phyloP scores from a whole-genome alignment of 2,113 vertebrate genomes.

The Ceyx cyanopectus region DNA sequence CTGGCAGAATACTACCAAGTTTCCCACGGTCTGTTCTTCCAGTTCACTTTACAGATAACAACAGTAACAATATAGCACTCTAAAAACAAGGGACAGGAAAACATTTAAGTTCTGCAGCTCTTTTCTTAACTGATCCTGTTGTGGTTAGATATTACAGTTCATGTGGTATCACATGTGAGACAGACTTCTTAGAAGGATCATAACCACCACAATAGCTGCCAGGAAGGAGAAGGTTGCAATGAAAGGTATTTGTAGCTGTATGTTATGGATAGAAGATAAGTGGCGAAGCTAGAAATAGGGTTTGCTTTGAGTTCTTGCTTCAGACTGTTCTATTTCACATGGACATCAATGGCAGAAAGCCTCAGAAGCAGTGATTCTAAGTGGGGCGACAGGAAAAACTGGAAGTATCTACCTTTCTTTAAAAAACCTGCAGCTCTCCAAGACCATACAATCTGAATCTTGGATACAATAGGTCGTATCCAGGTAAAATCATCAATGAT shows the following conservation, averaged over 20 bases:
- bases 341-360: background rate
- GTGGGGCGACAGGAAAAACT: background rate
- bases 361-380: background rate
- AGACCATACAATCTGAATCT: background rate
- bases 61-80: background rate
- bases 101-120: background rate
- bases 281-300: background rate
- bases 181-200: background rate
- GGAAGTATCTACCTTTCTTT: background rate
- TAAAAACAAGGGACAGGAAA: background rate
- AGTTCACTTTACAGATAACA: background rate
- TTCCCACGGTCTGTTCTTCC: background rate
- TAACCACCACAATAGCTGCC: background rate
- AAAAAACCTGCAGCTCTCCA: background rate
- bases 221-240: background rate
- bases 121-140: background rate
- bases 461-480: background rate
- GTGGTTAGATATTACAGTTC: background rate
- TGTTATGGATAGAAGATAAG: background rate
- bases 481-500: background rate
- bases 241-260: background rate
- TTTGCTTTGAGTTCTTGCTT: background rate
- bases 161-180: background rate
- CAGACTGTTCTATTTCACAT: fast-evolving
- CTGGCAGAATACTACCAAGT: background rate